Conservation (phyloP, 2,113 vertebrate genomes). For the Nipponia nippon region DNA sequence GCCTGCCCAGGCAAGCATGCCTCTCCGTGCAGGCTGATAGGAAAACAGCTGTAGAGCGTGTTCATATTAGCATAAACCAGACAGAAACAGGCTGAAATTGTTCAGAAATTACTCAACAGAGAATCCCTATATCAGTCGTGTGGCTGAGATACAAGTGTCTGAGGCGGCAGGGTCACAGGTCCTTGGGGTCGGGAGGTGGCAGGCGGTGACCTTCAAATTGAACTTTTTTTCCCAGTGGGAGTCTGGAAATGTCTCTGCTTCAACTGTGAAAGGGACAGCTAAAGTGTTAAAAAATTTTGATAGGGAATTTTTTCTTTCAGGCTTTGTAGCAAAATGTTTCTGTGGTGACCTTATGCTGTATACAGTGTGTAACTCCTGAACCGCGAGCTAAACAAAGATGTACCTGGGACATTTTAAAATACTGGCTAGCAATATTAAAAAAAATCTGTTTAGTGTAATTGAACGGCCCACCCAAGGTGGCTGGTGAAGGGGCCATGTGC, state of each 20-base stretch:
- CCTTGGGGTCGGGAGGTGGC: not conserved
- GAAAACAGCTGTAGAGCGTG: not conserved
- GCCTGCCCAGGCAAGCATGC: not conserved
- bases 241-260: not conserved
- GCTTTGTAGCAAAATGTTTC: not conserved
- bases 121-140: not conserved
- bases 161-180: not conserved
- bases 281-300: not conserved
- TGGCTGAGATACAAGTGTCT: not conserved
- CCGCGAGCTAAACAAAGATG: not conserved
- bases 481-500: accelerated
- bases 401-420: not conserved
- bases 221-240: not conserved
- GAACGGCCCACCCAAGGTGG: not conserved
- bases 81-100: not conserved
- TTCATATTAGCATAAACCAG: not conserved
- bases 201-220: not conserved
- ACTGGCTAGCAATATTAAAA: not conserved
- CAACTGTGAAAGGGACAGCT: not conserved
- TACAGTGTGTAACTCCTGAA: not conserved
- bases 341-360: not conserved
- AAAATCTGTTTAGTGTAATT: not conserved
- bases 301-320: not conserved
- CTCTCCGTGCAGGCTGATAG: not conserved
- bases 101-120: not conserved